These are phyloP conservation scores for Catagonus wagneri DNA, from an alignment of 2,113 vertebrate genomes.

Conservation along the genomic window DNA sequence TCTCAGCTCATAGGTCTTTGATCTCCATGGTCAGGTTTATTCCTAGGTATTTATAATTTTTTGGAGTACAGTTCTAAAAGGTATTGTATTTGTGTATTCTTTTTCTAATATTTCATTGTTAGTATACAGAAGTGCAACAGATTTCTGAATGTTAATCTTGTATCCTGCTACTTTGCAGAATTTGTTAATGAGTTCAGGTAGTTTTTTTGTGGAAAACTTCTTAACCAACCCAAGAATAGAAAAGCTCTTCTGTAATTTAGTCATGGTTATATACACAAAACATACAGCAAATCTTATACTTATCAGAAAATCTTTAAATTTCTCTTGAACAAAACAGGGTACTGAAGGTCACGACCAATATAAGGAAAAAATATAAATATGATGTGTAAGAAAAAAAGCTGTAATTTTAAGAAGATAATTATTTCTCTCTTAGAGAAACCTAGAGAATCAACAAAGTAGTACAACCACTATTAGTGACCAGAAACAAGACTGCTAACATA, in stretches of 20 bases:
- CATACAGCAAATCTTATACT: neutral
- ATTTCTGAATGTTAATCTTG: too few relatives aligned
- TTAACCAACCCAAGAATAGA: neutral
- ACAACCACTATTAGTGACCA: neutral
- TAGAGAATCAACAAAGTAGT: constrained; percentile 6
- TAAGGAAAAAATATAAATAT: neutral
- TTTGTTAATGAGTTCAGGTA: too few relatives aligned
- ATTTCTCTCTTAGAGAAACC: neutral
- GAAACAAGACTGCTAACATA: neutral
- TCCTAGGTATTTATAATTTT: too few relatives aligned
- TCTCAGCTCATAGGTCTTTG: too few relatives aligned
- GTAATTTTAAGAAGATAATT: neutral
- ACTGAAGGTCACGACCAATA: neutral
- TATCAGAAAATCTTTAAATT: constrained; percentile 1
- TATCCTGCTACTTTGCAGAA: too few relatives aligned
- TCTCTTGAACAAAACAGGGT: neutral
- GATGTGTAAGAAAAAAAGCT: neutral
- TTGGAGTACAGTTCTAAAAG: too few relatives aligned
- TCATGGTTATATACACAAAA: neutral
- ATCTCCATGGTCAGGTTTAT: too few relatives aligned
- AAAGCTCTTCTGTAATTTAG: constrained; percentile 13
- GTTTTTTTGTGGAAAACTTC: neutral
- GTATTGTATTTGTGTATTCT: too few relatives aligned
- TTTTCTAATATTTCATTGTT: too few relatives aligned
- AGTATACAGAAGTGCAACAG: too few relatives aligned